A percentile compares a stretch with the other conserved stretches of the same genome.
phyloP scores from a whole-genome alignment of 2,797 vertebrate genomes.

The Sebastolobus altivelis region DNA sequence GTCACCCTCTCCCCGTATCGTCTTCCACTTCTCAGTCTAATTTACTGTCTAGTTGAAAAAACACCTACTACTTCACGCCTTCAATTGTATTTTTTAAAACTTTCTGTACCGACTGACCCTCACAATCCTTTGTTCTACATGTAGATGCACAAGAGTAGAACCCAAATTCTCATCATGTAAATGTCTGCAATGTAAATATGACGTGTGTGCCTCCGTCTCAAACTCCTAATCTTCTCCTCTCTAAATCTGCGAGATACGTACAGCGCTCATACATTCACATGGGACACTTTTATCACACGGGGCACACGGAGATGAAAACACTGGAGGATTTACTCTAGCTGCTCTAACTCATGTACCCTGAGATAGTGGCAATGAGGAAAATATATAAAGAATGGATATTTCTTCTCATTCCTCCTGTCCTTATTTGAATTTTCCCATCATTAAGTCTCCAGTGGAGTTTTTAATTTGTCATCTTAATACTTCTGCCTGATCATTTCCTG shows the following conservation, averaged over 20 bases:
- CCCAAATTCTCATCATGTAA: slow-evolving; percentile 23
- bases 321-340: slow-evolving; percentile 56
- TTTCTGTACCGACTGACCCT: not conserved
- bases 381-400: slow-evolving; percentile 22
- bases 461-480: slow-evolving; percentile 9
- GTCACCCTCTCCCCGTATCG: not conserved
- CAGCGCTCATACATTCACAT: slow-evolving; percentile 69
- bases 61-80: not conserved
- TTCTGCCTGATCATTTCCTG: not conserved
- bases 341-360: slow-evolving; percentile 26
- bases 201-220: slow-evolving; percentile 41
- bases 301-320: slow-evolving; percentile 53
- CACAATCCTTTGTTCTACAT: not conserved
- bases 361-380: slow-evolving; percentile 19
- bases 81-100: not conserved
- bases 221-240: slow-evolving; percentile 73
- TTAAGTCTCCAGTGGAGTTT: slow-evolving; percentile 7
- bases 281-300: slow-evolving; percentile 70
- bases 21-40: slow-evolving; percentile 4
- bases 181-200: slow-evolving; percentile 42
- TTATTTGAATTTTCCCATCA: slow-evolving; percentile 17
- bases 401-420: not conserved
- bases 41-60: not conserved
- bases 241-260: slow-evolving; percentile 67
- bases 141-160: not conserved